A percentile compares a stretch with the other conserved stretches of the same genome.
These are phyloP conservation scores for Macrobrachium rosenbergii DNA, from an alignment of 1,140 invertebrate species.

Conservation along the genomic window DNA sequence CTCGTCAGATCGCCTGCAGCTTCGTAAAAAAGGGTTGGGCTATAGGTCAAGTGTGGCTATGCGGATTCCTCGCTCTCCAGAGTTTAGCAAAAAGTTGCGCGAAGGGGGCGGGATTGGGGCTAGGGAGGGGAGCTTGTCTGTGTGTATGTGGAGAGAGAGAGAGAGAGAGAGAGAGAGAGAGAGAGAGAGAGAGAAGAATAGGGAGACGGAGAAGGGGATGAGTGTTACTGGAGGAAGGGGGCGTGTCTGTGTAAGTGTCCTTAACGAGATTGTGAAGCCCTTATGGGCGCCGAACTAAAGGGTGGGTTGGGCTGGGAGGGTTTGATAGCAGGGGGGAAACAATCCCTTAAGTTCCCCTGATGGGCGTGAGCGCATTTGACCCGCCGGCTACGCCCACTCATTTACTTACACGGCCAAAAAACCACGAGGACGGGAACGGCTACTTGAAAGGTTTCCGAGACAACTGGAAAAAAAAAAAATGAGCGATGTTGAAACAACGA, in stretches of 20 bases:
- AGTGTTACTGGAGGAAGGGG: neutral
- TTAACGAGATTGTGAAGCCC: conserved; percentile 16
- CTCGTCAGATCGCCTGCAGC: too few species aligned
- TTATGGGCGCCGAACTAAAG: too few species aligned
- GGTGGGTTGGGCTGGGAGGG: too few species aligned
- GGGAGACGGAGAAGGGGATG: neutral
- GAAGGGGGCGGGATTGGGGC: neutral
- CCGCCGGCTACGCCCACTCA: conserved; percentile 32
- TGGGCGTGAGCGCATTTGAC: neutral
- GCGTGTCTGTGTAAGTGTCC: conserved; percentile 24
- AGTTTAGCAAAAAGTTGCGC: neutral
- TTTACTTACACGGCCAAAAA: conserved; percentile 34
- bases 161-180: conserved; percentile 8
- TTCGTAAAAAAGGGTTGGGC: too few species aligned
- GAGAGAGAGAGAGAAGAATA: conserved; percentile 4
- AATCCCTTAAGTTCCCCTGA: neutral
- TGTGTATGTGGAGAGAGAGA: conserved; percentile 21
- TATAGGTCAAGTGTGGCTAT: too few species aligned
- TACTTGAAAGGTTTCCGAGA: too few species aligned
- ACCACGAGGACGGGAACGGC: too few species aligned
- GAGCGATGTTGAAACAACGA: too few species aligned
- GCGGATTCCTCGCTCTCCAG: too few species aligned
- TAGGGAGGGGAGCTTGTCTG: conserved; percentile 5
- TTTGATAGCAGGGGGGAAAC: neutral
- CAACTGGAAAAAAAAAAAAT: too few species aligned